phyloP scores from a whole-genome alignment of 2,888 invertebrate genomes.

The Noctua comes region DNA sequence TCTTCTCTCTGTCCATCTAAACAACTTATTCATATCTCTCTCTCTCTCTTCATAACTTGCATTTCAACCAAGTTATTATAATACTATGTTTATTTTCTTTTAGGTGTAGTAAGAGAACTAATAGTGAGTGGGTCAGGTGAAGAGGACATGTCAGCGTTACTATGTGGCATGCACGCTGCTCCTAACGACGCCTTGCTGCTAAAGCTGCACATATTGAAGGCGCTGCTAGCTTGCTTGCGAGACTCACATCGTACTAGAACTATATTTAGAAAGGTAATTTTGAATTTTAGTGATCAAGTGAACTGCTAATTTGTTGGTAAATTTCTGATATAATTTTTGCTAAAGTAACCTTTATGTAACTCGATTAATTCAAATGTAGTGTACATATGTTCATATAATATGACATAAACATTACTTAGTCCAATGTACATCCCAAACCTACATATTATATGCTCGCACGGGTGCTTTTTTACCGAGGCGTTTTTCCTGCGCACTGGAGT shows the following conservation, averaged over 20 bases:
- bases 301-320: background rate
- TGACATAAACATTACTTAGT: background rate
- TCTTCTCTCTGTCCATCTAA: no score
- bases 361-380: background rate
- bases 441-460: no score
- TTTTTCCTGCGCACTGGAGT: background rate
- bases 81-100: slow-evolving; percentile 15
- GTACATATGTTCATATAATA: background rate
- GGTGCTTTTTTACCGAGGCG: background rate
- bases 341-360: background rate
- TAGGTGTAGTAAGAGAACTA: slow-evolving; percentile 96
- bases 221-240: slow-evolving; percentile 96
- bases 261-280: slow-evolving; percentile 96
- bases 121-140: slow-evolving; percentile 98
- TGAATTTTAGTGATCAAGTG: background rate
- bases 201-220: slow-evolving; percentile 97
- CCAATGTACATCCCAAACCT: background rate
- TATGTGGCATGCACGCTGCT: slow-evolving; percentile 97
- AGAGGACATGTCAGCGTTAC: slow-evolving; percentile 98
- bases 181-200: slow-evolving; percentile 94
- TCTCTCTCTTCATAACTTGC: background rate
- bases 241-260: slow-evolving; percentile 99
- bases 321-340: background rate
- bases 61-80: background rate
- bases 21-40: background rate